phyloP scores from a whole-genome alignment of 2,113 vertebrate species.

The Oxygymnocypris stewartii region DNA sequence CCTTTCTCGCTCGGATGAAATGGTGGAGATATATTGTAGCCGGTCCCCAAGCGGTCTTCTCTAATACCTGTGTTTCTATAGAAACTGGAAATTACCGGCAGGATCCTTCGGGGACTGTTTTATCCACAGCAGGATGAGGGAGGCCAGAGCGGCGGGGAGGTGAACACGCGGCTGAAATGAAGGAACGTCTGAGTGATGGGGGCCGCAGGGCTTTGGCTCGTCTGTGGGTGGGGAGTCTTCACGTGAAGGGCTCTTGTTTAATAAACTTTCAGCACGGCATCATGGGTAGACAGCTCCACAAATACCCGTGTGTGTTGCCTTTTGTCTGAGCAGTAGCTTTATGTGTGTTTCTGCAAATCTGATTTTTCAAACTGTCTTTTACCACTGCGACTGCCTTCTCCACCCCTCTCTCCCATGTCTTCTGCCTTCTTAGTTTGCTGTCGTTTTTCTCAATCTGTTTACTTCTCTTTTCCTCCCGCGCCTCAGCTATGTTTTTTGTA shows the following conservation, averaged over 20 bases:
- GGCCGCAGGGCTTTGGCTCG: slow-evolving; percentile 93
- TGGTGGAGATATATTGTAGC: slow-evolving; percentile 99
- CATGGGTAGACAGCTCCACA: slow-evolving; percentile 85
- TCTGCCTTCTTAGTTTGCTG: slow-evolving; percentile 38
- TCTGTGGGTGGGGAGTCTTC: slow-evolving; percentile 77
- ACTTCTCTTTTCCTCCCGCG: slow-evolving; percentile 41
- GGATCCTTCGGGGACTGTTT: slow-evolving; percentile 96
- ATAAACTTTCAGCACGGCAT: slow-evolving; percentile 92
- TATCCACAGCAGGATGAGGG: slow-evolving; percentile 99
- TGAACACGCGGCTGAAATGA: slow-evolving; percentile 88
- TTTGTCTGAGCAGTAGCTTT: slow-evolving; percentile 77
- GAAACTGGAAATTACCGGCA: slow-evolving; percentile 99
- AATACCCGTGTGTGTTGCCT: slow-evolving; percentile 77
- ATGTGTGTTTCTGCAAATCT: slow-evolving; percentile 84
- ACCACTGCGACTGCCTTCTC: slow-evolving; percentile 68
- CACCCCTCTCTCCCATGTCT: slow-evolving; percentile 64
- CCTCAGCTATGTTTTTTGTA: slow-evolving; percentile 3
- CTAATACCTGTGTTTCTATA: slow-evolving; percentile 99
- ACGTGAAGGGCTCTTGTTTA: slow-evolving; percentile 89
- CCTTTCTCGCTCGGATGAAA: slow-evolving; percentile 81
- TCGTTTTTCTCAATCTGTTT: slow-evolving; percentile 4
- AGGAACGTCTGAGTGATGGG: slow-evolving; percentile 98
- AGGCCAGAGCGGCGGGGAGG: slow-evolving; percentile 96
- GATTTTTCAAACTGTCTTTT: slow-evolving; percentile 78
- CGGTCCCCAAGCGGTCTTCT: slow-evolving; percentile 99